Evolutionary conservation across 2,797 vertebrate species (phyloP), one percentile per base, ranked within the genome.

Genomic region (Chaunax sp.): DNA sequence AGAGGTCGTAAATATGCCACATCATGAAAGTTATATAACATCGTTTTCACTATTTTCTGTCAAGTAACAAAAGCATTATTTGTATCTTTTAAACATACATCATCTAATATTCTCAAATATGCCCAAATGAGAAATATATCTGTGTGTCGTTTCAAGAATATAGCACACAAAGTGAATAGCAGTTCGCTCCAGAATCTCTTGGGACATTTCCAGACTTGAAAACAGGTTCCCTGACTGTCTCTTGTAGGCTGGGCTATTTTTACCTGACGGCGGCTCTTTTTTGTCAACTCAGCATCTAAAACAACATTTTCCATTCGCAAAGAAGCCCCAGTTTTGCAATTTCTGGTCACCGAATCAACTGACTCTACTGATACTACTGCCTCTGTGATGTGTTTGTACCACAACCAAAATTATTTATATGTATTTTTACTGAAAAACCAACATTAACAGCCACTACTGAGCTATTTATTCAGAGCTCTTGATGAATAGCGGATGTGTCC

Each of bases 151-250:
- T 69, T 64, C 19, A 54, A 51, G 4, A 1, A 61, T 64, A 33
- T 19, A 40, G 18, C 53, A 70, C 46, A 68, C 37, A 62, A 77
- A 44, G 37, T 78, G 47, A 85, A 78, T 78, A 71, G 81, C 69
- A 76, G 72, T 49, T 47, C 65, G 61, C 44, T 44, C 55, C 40
- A 8, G 5, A 59, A 58, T 80, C 71, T 79, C 80, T 72, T 16
- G 70, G 64, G 78, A 68, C 57, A 38, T 70, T 60, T 66, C 11
- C 51, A 77, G 74, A 74, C 46, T 85, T 84, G 19, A 79, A 64
- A 67, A 79, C 65, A 51, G 54, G 35, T 52, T 65, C 16, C 68
- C 13, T 70, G 54, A 75, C 19, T 66, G 72, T 52, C 26, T 67
- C 64, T 25, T n/a, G 38, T 3, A 53, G 50, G 16, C 44, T 45